These are phyloP conservation scores for Phortica okadai DNA, from an alignment of 2,888 invertebrate genomes.

Conservation along the genomic window DNA sequence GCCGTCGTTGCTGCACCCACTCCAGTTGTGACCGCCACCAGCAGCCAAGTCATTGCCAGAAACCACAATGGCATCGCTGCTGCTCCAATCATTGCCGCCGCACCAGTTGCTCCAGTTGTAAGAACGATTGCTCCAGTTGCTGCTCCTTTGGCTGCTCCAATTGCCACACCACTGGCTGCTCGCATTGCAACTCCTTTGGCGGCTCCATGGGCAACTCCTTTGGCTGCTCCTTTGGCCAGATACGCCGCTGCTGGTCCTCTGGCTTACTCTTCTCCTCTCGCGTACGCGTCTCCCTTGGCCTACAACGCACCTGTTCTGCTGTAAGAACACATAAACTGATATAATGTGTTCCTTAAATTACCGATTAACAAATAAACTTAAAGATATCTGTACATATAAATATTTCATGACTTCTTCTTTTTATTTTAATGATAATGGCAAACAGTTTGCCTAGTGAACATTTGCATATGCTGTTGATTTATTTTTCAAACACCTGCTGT, in stretches of 20 bases:
- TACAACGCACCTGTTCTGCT: conserved; percentile 55
- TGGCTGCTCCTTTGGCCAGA: conserved; percentile 44
- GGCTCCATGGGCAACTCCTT: conserved; percentile 37
- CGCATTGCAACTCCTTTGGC: conserved; percentile 42
- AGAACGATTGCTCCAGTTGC: conserved; percentile 38
- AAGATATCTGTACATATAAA: no score
- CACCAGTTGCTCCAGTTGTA: conserved; percentile 47
- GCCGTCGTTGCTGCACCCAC: conserved; percentile 46
- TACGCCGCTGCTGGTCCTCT: conserved; percentile 42
- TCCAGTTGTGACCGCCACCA: conserved; percentile 53
- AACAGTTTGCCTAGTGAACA: no score
- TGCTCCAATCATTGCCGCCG: conserved; percentile 47
- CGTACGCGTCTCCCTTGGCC: conserved; percentile 38
- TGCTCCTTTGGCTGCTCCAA: conserved; percentile 35
- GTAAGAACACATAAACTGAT: conserved; percentile 43
- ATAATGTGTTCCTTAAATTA: conserved; percentile 51
- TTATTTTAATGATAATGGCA: no score
- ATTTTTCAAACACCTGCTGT: no score
- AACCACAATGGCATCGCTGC: conserved; percentile 52
- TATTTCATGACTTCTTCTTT: no score
- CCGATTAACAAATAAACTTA: conserved; percentile 61
- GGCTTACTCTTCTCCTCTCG: conserved; percentile 15
- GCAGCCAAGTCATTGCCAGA: conserved; percentile 52
- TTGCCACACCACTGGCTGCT: conserved; percentile 29
- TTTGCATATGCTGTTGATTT: no score